Conservation (phyloP, 1,140 invertebrate genomes). For the Drosophila ambigua region DNA sequence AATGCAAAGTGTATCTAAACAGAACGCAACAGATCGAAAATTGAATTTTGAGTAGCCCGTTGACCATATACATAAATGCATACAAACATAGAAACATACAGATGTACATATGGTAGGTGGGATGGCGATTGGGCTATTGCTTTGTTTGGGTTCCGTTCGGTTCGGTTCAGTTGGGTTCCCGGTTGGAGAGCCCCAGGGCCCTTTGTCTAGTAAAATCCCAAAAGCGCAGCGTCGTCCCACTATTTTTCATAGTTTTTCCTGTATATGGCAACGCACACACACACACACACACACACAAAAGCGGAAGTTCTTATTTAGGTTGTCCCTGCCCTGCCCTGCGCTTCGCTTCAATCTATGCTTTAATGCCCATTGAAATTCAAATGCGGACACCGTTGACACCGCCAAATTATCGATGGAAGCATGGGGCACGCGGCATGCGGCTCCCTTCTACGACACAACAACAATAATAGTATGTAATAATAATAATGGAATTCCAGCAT, state of each 20-base stretch:
- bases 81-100: too few species aligned
- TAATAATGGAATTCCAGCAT: constrained; percentile 49
- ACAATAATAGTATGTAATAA: constrained; percentile 18
- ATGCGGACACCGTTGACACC: constrained; percentile 51
- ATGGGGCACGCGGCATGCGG: constrained; percentile 13
- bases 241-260: constrained; percentile 1
- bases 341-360: constrained; percentile 46
- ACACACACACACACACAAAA: constrained; percentile 14
- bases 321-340: constrained; percentile 14
- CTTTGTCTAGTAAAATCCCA: constrained; percentile 53
- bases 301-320: constrained; percentile 77
- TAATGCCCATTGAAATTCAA: constrained; percentile 72
- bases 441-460: not conserved
- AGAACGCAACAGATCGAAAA: constrained; percentile 39
- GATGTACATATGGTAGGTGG: too few species aligned
- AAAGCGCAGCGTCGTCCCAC: constrained; percentile 24
- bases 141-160: constrained; percentile 4
- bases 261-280: constrained; percentile 32
- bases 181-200: constrained; percentile 11
- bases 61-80: constrained; percentile 37
- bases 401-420: constrained; percentile 38
- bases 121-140: constrained; percentile 25
- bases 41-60: constrained; percentile 58
- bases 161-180: too few species aligned
- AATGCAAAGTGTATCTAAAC: constrained; percentile 62